Percentiles rank a stretch among this genome's conserved stretches.
phyloP scores from a whole-genome alignment of 2,888 invertebrate genomes.

The Steinernema scapterisci region DNA sequence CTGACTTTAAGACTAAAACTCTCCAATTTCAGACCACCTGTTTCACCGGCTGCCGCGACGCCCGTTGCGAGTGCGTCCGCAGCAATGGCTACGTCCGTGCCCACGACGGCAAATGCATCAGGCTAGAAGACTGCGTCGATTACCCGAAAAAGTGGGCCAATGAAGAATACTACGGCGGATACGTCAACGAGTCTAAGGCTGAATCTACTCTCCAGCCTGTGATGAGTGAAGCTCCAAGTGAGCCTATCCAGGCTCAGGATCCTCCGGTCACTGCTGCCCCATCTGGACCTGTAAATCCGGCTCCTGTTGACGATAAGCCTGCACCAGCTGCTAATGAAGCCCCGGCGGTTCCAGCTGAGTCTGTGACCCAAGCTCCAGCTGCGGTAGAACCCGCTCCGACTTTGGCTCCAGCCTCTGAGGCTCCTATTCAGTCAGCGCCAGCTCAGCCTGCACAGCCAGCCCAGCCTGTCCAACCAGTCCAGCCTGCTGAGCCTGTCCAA shows the following conservation, averaged over 20 bases:
- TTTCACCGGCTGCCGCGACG: slow-evolving; percentile 38
- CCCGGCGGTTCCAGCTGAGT: not conserved
- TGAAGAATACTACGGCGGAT: slow-evolving; percentile 24
- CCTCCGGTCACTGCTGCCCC: no score
- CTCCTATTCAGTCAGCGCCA: no score
- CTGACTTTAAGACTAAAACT: no score
- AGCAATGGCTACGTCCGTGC: slow-evolving; percentile 45
- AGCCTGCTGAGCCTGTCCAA: no score
- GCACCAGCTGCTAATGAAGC: not conserved
- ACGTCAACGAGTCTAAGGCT: not conserved
- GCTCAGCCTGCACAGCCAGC: no score
- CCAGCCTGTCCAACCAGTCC: no score
- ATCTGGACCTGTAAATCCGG: no score
- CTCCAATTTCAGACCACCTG: slow-evolving; percentile 40
- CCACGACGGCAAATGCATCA: slow-evolving; percentile 47
- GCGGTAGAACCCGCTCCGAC: no score
- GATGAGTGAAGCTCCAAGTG: not conserved
- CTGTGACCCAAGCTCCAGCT: not conserved
- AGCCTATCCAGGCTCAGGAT: not conserved
- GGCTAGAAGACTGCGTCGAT: slow-evolving; percentile 39
- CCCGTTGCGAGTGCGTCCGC: slow-evolving; percentile 42
- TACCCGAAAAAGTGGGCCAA: slow-evolving; percentile 32
- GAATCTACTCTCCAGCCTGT: not conserved
- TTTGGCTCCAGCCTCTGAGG: no score
- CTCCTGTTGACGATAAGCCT: not conserved